These are phyloP conservation scores for Gila robusta DNA, from an alignment of 2,797 vertebrate genomes.

Conservation along the genomic window DNA sequence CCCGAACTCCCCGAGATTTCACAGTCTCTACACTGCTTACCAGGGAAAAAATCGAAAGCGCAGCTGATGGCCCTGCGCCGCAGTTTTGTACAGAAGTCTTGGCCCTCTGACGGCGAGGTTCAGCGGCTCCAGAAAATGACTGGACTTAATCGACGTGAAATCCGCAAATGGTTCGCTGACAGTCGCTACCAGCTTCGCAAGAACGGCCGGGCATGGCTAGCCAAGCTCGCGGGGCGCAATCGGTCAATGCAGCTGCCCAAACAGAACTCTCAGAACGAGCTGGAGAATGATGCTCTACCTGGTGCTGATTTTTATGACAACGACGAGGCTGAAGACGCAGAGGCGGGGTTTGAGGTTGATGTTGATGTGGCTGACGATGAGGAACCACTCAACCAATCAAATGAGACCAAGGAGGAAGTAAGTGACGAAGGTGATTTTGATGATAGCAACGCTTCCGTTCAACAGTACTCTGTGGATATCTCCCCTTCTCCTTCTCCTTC, in stretches of 20 bases:
- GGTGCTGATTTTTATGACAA: slow-evolving; percentile 23
- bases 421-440: slow-evolving; percentile 24
- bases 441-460: slow-evolving; percentile 13
- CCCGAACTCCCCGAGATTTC: slow-evolving; percentile 43
- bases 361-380: slow-evolving; percentile 52
- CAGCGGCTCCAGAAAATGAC: slow-evolving; percentile 62
- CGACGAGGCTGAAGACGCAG: background rate
- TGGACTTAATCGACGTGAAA: slow-evolving; percentile 62
- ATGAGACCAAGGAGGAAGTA: slow-evolving; percentile 28
- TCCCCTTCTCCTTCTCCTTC: slow-evolving; percentile 57
- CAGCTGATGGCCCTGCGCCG: slow-evolving; percentile 62
- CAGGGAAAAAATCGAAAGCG: slow-evolving; percentile 63
- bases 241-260: background rate
- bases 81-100: slow-evolving; percentile 59
- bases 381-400: slow-evolving; percentile 19
- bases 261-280: background rate
- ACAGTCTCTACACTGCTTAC: slow-evolving; percentile 17
- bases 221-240: slow-evolving; percentile 38
- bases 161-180: slow-evolving; percentile 70
- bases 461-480: slow-evolving; percentile 34
- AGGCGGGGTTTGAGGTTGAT: slow-evolving; percentile 31
- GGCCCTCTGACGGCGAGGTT: slow-evolving; percentile 61
- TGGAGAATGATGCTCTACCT: slow-evolving; percentile 27
- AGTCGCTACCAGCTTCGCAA: slow-evolving; percentile 66
- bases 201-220: slow-evolving; percentile 58